Percentiles rank a stretch among this genome's conserved stretches.
These are phyloP conservation scores for Mycalesis mineus DNA, from an alignment of 2,888 invertebrate species.

Conservation along the genomic window DNA sequence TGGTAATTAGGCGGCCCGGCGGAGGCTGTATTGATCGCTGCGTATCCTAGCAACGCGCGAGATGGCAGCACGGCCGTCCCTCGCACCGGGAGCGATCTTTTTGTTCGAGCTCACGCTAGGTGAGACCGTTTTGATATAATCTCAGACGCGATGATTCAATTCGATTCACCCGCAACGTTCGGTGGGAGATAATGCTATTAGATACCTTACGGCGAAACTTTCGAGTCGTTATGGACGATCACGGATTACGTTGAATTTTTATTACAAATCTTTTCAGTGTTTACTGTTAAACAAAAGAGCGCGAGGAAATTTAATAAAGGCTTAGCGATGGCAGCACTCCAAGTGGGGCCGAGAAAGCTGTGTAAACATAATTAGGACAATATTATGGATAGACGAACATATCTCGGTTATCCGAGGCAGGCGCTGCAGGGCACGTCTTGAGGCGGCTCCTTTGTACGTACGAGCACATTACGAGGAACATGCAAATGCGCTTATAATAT, in stretches of 20 bases:
- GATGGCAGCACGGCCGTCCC: constrained; percentile 68
- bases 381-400: constrained; percentile 34
- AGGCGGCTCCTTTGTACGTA: constrained; percentile 20
- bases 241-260: constrained; percentile 24
- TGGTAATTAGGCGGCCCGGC: constrained; percentile 77
- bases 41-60: constrained; percentile 75
- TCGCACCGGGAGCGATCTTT: constrained; percentile 61
- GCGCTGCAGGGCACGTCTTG: constrained; percentile 36
- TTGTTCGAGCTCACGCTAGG: constrained; percentile 67
- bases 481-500: neutral
- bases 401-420: constrained; percentile 36
- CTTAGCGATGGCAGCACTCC: constrained; percentile 32
- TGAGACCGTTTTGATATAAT: constrained; percentile 73
- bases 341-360: constrained; percentile 27
- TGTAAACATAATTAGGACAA: constrained; percentile 45
- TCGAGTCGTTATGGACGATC: neutral
- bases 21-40: constrained; percentile 76
- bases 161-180: constrained; percentile 52
- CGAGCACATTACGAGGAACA: constrained; percentile 12
- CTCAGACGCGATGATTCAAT: constrained; percentile 66
- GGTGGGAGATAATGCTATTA: constrained; percentile 43
- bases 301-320: constrained; percentile 39
- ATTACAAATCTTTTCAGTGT: constrained; percentile 36
- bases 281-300: constrained; percentile 31
- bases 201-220: constrained; percentile 31